Conservation (phyloP, 2,797 vertebrate species). For the Pyrocephalus nanus region DNA sequence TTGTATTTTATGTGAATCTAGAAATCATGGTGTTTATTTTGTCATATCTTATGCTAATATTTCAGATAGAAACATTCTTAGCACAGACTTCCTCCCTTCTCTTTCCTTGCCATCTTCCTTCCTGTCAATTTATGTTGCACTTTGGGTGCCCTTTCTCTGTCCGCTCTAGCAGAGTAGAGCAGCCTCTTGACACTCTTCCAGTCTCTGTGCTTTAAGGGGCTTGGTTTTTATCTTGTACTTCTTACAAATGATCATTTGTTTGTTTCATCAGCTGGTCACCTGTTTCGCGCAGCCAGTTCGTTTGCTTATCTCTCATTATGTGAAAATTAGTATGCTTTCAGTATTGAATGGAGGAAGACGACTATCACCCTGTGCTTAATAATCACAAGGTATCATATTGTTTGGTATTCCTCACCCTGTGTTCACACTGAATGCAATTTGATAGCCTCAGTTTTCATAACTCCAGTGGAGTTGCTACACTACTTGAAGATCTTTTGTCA, state of each 20-base stretch:
- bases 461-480: constrained; percentile 54
- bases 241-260: not conserved
- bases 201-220: not conserved
- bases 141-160: constrained; percentile 34
- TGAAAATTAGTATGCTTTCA: not conserved
- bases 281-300: not conserved
- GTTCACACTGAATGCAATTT: constrained; percentile 28
- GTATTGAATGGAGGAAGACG: not conserved
- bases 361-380: not conserved
- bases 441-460: constrained; percentile 32
- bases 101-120: constrained; percentile 51
- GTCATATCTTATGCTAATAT: not conserved
- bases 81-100: constrained; percentile 39
- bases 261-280: not conserved
- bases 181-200: not conserved
- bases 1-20: not conserved
- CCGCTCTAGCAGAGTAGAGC: not conserved
- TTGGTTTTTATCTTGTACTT: constrained; percentile 3
- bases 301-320: not conserved
- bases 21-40: not conserved
- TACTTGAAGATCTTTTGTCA: constrained; percentile 26
- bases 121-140: constrained; percentile 2
- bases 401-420: constrained; percentile 18
- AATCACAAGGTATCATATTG: not conserved
- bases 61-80: constrained; percentile 30